Conservation (phyloP, 2,113 vertebrate genomes). For the Eidolon helvum region DNA sequence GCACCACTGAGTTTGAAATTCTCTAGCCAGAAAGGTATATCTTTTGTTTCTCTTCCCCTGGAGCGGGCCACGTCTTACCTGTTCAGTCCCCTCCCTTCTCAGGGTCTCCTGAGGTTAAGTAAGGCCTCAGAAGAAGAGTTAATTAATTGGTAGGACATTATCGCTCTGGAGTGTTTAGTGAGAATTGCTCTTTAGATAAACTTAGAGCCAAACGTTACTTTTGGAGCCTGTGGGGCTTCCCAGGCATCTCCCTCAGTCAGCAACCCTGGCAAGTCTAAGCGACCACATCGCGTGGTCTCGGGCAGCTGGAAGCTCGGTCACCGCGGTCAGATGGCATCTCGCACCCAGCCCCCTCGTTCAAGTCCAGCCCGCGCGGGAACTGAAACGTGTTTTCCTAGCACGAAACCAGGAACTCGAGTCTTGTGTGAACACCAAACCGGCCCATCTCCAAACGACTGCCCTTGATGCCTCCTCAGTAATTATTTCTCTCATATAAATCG, state of each 20-base stretch:
- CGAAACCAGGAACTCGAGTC: conserved; percentile 26
- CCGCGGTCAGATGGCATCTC: conserved; percentile 52
- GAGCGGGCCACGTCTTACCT: neutral
- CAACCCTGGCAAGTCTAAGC: conserved; percentile 55
- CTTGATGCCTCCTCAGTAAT: conserved; percentile 50
- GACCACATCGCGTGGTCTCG: conserved; percentile 39
- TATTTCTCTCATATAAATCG: conserved; percentile 35
- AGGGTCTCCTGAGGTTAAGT: neutral
- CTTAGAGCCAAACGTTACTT: conserved; percentile 32
- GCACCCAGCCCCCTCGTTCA: conserved; percentile 54
- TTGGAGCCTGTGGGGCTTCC: conserved; percentile 41
- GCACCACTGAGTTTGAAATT: neutral
- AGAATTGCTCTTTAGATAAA: neutral
- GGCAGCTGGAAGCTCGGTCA: conserved; percentile 67
- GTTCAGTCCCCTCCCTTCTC: neutral
- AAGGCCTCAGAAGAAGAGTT: neutral
- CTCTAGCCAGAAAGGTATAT: neutral
- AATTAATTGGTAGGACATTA: neutral
- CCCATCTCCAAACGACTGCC: neutral
- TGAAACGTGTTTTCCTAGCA: neutral
- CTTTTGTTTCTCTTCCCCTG: neutral
- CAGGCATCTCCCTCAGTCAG: conserved; percentile 22
- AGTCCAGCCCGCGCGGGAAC: conserved; percentile 32
- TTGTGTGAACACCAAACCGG: conserved; percentile 43
- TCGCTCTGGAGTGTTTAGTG: neutral